Conservation (phyloP, 2,113 vertebrate genomes). For the Oxygymnocypris stewartii region DNA sequence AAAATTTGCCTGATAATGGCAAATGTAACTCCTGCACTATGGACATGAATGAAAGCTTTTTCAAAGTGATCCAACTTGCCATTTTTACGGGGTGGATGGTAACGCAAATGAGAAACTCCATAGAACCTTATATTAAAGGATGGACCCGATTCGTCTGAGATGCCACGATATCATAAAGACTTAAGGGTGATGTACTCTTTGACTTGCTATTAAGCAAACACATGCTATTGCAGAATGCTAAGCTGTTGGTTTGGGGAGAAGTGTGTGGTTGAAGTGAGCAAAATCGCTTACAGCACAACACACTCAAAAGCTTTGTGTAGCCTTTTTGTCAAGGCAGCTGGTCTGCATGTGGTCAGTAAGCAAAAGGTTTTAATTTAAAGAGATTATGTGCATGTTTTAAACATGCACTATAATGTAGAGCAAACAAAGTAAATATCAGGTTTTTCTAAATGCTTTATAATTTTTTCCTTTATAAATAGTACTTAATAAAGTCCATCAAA, state of each 20-base stretch:
- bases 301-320: not conserved
- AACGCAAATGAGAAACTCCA: not conserved
- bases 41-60: not conserved
- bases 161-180: not conserved
- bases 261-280: not conserved
- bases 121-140: not conserved
- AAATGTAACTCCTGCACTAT: not conserved
- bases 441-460: not conserved
- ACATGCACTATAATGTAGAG: not conserved
- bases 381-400: not conserved
- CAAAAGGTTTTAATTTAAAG: not conserved
- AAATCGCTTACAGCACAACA: not conserved
- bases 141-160: not conserved
- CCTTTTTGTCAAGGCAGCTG: not conserved
- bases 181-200: not conserved
- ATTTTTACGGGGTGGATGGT: not conserved
- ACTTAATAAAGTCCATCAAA: not conserved
- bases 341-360: not conserved
- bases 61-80: not conserved
- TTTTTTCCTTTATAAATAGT: not conserved
- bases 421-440: not conserved
- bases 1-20: not conserved
- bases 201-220: not conserved
- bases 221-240: not conserved
- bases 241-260: not conserved